These are phyloP conservation scores for Ernsta delagoae DNA, from an alignment of 2,888 invertebrate genomes.

Conservation along the genomic window DNA sequence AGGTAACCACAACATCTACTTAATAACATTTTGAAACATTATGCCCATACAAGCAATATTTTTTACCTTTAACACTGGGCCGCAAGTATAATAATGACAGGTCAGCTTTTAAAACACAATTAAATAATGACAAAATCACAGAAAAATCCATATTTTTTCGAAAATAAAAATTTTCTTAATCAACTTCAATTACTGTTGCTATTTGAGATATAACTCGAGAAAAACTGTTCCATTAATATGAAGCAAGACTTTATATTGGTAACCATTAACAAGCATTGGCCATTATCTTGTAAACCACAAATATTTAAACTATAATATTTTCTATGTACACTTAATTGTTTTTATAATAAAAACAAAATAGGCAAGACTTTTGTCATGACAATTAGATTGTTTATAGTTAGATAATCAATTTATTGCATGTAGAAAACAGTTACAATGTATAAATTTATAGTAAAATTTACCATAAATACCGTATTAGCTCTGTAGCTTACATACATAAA, in stretches of 20 bases:
- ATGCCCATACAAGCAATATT: not conserved
- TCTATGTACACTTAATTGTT: constrained; percentile 22
- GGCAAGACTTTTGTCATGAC: constrained; percentile 14
- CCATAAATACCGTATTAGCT: no score
- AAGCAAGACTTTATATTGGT: constrained; percentile 5
- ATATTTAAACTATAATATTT: constrained; percentile 14
- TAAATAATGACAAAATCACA: not conserved
- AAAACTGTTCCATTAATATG: not conserved
- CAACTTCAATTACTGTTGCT: no score
- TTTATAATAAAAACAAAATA: not conserved
- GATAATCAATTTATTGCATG: no score
- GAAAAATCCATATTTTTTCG: no score
- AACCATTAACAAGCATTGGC: constrained; percentile 12
- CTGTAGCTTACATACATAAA: no score
- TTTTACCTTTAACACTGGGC: not conserved
- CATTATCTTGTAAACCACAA: constrained; percentile 13
- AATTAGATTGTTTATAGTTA: no score
- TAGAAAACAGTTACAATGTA: no score
- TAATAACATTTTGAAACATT: not conserved
- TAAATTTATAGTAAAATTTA: no score
- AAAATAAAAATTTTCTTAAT: no score
- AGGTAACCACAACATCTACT: not conserved
- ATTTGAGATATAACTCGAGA: not conserved
- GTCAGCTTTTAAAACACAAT: not conserved
- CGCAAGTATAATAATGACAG: not conserved